Base-by-base conservation (phyloP, 2,797 vertebrate genomes). In the Staurois parvus region DNA sequence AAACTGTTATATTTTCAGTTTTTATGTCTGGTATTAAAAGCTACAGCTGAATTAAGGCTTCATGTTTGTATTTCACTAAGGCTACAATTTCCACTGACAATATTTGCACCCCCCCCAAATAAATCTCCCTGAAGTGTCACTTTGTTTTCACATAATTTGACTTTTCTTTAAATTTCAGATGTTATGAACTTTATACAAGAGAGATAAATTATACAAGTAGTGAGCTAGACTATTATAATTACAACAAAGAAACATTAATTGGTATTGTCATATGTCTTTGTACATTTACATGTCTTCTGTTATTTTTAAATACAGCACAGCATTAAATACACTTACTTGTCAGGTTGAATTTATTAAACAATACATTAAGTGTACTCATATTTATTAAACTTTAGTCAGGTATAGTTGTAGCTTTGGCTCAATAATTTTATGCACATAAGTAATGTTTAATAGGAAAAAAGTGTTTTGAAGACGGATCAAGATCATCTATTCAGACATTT, bases 231-330 rank as follows among this genome's bases (percentile, higher is more conserved):
- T 73, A 72, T 78, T 84, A 62, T 72, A 84, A 84, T 84, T 78
- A 84, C 52, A 84, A 79, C 48, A 79, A 84, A 66, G 75, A 24
- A 73, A 72, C 83, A 78, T 45, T 72, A 84, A 84, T 84, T 79
- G 45, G 76, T 84, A 84, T 84, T 84, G 83, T 84, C 83, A 84
- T 77, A 79, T 78, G 83, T 84, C 83, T 64, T 79, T 84, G 75
- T 42, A 67, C 76, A 84, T 84, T 84, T 84, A 79, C 83, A 72
- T 72, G 76, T 84, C 83, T 84, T 72, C 76, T 72, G 75, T 64
- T 84, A 84, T 79, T 78, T 66, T 79, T 66, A 84, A 84, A 84
- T 78, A 42, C 48, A 72, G 76, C 72, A 34, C 48, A 84, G 72
- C 83, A 84, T 72, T 84, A 78, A 72, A 66, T 78, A 79, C 29